Evolutionary conservation across 2,113 vertebrate genomes (phyloP).

Genomic region (Dissostichus mawsoni): DNA sequence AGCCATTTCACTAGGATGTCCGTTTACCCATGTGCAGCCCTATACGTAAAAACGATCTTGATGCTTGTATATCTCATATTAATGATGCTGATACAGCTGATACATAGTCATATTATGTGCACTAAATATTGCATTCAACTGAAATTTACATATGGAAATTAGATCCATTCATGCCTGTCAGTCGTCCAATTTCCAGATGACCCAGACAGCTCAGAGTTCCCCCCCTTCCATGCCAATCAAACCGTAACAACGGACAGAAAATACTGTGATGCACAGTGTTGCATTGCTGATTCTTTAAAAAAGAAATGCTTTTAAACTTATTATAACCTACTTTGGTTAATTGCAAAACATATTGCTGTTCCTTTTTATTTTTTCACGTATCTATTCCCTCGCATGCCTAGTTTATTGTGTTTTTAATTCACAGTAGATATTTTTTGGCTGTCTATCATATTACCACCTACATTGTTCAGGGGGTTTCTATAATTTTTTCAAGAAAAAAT

Average conservation of each 20-base stretch:
- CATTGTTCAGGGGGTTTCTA: constrained; percentile 1
- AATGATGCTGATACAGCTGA: constrained; percentile 10
- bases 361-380: not conserved
- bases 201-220: constrained; percentile 10
- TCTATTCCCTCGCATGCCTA: not conserved
- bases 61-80: constrained; percentile 43
- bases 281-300: not conserved
- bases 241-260: not conserved
- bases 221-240: constrained; percentile 18
- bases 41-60: constrained; percentile 23
- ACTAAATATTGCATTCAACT: not conserved
- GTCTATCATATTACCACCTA: not conserved
- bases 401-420: not conserved
- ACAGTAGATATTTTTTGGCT: not conserved
- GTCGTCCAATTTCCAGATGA: constrained; percentile 23
- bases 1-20: not conserved
- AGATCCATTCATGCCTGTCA: constrained; percentile 22
- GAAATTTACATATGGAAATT: constrained; percentile 39
- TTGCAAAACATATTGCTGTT: not conserved
- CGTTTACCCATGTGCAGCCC: constrained; percentile 37
- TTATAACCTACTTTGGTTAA: not conserved
- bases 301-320: no score
- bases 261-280: not conserved
- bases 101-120: constrained; percentile 9
- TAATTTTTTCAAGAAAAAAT: constrained; percentile 1